These are phyloP conservation scores for Brachypalpus laphriformis DNA, from an alignment of 2,888 invertebrate species.

Conservation along the genomic window DNA sequence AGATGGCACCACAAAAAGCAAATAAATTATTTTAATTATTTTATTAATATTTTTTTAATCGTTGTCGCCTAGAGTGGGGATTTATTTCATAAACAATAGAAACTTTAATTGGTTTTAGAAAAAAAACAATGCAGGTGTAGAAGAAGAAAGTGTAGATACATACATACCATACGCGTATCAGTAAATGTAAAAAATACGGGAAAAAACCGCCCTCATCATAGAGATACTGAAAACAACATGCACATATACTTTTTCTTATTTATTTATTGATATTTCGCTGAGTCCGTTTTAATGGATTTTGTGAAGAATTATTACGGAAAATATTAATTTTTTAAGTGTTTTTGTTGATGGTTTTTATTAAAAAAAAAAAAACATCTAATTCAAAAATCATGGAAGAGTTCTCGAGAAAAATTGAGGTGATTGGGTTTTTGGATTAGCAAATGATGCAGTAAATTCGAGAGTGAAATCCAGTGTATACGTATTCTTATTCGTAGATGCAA, in stretches of 20 bases:
- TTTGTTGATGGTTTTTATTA: slow-evolving; percentile 45
- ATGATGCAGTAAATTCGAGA: neutral
- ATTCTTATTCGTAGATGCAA: no score
- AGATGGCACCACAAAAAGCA: slow-evolving; percentile 14
- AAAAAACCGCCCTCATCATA: slow-evolving; percentile 8
- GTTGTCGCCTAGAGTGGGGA: neutral
- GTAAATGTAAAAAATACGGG: slow-evolving; percentile 17
- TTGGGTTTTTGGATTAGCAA: slow-evolving; percentile 5
- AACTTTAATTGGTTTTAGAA: slow-evolving; percentile 14
- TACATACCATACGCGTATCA: slow-evolving; percentile 28
- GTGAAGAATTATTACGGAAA: slow-evolving; percentile 52
- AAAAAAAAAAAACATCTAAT: slow-evolving; percentile 10
- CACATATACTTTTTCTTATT: slow-evolving; percentile 41
- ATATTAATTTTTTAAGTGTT: slow-evolving; percentile 63
- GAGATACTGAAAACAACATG: neutral
- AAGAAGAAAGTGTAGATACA: slow-evolving; percentile 44
- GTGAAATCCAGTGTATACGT: neutral
- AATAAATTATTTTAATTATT: slow-evolving; percentile 39
- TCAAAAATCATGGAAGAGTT: slow-evolving; percentile 24
- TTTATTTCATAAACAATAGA: neutral
- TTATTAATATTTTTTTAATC: slow-evolving; percentile 28
- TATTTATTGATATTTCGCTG: slow-evolving; percentile 55
- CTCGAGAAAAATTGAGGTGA: slow-evolving; percentile 21
- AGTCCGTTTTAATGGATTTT: slow-evolving; percentile 47
- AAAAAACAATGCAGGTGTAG: slow-evolving; percentile 43